Base-by-base conservation (phyloP, 2,113 vertebrate species). In the Sterna hirundo region DNA sequence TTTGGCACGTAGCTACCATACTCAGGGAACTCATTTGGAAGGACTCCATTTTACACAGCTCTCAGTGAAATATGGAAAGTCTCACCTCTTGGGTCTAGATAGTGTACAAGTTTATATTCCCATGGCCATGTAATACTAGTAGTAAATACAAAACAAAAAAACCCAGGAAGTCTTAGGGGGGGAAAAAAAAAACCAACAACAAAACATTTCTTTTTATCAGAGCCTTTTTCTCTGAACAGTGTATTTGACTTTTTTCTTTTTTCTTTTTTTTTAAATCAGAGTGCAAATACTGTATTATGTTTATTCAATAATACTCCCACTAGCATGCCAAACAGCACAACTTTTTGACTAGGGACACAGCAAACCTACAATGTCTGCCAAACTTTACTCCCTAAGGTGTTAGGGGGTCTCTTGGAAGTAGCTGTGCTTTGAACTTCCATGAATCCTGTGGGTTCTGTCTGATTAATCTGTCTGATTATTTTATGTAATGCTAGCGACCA, bases 351-450 rank as follows among this genome's bases (percentile, higher is more conserved):
- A 60, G 60, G 74, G 89, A 94, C 58, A 65, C 25, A 71, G 46
- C 22, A 85, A 64, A 69, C 44, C 55, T 85, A 80, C 47, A 78
- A 14, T 5, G 8, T 52, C 72, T 90, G 90, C 90, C 83, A 92
- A 78, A 84, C 16, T 92, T 93, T 55, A 77, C 19, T 90, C 86
- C 68, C 92, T 44, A 71, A 83, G 69, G 64, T 20, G 0, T 55
- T 40, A 70, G 30, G 30, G 32, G 36, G 51, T 60, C 80, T 83
- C 76, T 69, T 81, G 80, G 86, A 93, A 88, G 51, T 47, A 89
- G 69, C 61, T 92, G 32, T 80, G 68, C 92, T 86, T 81, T 86
- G 80, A 96, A 88, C 76, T 84, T 82, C 57, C n/a, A 76, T 42
- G 30, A 62, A 32, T 96, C 62, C 71, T 75, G 30, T 60, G 76